Conservation (phyloP, 2,113 vertebrate species). For the Sporophila hypoxantha region DNA sequence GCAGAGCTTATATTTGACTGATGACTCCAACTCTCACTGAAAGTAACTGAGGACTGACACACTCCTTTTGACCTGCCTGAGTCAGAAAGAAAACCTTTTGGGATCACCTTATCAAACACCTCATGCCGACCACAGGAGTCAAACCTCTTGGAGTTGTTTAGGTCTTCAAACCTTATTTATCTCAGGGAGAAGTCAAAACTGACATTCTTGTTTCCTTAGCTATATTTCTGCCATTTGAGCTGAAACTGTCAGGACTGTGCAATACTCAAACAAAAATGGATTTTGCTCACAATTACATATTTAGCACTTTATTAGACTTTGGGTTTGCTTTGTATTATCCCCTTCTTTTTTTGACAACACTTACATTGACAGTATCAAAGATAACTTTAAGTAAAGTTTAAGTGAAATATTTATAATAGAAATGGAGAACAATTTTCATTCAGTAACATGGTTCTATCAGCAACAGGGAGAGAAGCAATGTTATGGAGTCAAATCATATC, state of each 20-base stretch:
- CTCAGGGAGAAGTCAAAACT: not conserved
- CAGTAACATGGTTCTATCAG: not conserved
- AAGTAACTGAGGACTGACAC: not conserved
- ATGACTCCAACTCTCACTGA: not conserved
- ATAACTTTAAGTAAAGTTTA: not conserved
- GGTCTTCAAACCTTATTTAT: not conserved
- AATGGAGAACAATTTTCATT: not conserved
- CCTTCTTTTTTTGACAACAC: not conserved
- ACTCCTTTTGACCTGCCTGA: not conserved
- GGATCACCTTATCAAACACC: not conserved
- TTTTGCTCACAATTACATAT: not conserved
- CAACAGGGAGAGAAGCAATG: not conserved
- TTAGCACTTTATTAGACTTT: not conserved
- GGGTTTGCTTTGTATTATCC: not conserved
- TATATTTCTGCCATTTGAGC: not conserved
- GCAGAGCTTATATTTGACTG: not conserved
- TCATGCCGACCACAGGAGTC: not conserved
- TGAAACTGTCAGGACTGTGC: not conserved
- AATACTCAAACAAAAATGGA: not conserved
- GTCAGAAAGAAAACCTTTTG: not conserved
- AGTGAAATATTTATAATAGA: not conserved
- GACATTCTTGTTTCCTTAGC: not conserved
- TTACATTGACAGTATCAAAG: not conserved
- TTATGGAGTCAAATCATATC: not conserved
- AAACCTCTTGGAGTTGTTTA: not conserved